These are phyloP conservation scores for Apis florea DNA, from an alignment of 1,140 invertebrate genomes.

Conservation along the genomic window DNA sequence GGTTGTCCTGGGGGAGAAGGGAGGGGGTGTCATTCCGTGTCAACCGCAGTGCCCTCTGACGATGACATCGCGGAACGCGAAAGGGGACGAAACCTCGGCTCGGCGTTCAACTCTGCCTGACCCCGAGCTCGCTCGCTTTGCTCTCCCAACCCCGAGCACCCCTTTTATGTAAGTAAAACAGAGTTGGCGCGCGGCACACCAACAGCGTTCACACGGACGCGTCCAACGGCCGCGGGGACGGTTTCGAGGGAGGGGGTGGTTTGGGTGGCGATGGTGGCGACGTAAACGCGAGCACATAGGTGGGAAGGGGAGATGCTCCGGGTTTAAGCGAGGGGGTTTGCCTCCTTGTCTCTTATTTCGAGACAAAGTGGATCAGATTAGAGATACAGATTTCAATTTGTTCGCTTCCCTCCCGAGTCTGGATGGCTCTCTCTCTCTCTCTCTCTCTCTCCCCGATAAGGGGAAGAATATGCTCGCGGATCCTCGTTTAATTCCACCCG, in stretches of 20 bases:
- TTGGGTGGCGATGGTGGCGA: constrained; percentile 16
- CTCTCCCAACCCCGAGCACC: constrained; percentile 53
- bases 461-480: too few species aligned
- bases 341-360: constrained; percentile 67
- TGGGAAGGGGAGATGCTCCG: constrained; percentile 49
- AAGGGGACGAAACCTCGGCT: constrained; percentile 77
- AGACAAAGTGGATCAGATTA: constrained; percentile 76
- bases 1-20: constrained; percentile 20
- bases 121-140: constrained; percentile 63
- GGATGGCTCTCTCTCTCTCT: too few species aligned
- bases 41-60: constrained; percentile 80
- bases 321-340: constrained; percentile 70
- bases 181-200: too few species aligned
- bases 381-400: constrained; percentile 76
- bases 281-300: constrained; percentile 50
- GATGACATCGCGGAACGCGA: constrained; percentile 78
- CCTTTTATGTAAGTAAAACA: constrained; percentile 58
- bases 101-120: constrained; percentile 68
- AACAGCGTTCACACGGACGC: constrained; percentile 39
- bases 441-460: too few species aligned
- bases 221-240: constrained; percentile 16
- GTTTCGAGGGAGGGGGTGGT: background rate
- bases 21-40: constrained; percentile 77
- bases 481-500: too few species aligned
- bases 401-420: constrained; percentile 52